Conservation (phyloP, 2,797 vertebrate genomes). For the Steatocranus sp. region DNA sequence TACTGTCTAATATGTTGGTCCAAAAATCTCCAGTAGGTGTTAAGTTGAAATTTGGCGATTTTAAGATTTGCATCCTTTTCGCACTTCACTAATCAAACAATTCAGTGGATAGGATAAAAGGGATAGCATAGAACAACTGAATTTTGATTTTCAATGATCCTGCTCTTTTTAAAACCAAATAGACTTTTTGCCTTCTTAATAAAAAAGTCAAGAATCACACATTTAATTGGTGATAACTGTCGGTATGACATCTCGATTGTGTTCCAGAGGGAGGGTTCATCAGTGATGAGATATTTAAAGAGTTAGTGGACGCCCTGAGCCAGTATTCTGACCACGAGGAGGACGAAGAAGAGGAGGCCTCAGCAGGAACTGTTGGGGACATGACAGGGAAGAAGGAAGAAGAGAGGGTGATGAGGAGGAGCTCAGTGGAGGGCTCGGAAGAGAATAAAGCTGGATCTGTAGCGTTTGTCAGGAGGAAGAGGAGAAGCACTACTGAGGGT, state of each 20-base stretch:
- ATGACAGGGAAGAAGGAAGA: conserved; percentile 70
- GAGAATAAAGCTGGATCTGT: conserved; percentile 56
- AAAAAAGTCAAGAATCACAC: background rate
- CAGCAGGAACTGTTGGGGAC: conserved; percentile 60
- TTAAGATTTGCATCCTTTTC: background rate
- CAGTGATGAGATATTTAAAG: conserved; percentile 92
- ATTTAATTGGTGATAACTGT: background rate
- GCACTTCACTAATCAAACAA: background rate
- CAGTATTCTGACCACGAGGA: conserved; percentile 92
- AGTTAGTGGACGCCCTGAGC: conserved; percentile 91
- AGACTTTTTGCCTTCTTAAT: background rate
- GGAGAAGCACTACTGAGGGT: conserved; percentile 72
- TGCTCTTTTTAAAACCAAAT: background rate
- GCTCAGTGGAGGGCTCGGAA: conserved; percentile 72
- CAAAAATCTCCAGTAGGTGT: background rate
- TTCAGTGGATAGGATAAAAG: background rate
- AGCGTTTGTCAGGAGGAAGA: conserved; percentile 64
- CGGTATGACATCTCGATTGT: background rate
- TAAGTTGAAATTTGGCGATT: background rate
- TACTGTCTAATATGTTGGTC: background rate
- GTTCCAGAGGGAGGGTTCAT: conserved; percentile 87
- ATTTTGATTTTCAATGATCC: background rate
- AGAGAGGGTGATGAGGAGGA: conserved; percentile 72
- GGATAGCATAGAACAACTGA: background rate
- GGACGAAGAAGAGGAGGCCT: conserved; percentile 77